Evolutionary conservation across 1,140 invertebrate species (phyloP).

Genomic region (Coboldia fuscipes): DNA sequence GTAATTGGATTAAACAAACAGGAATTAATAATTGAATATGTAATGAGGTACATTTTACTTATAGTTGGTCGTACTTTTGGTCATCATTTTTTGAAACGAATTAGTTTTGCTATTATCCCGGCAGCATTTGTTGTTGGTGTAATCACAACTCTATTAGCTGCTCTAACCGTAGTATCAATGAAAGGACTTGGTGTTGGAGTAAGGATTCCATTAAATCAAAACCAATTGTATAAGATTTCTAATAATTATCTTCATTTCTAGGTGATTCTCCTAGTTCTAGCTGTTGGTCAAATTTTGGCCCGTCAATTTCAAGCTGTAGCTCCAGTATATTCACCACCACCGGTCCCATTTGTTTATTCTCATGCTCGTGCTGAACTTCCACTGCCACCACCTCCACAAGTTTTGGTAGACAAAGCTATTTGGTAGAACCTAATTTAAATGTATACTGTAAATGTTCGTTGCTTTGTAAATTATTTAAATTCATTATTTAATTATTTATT

Average conservation of each 20-base stretch:
- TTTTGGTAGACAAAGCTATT: no score
- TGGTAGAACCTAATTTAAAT: no score
- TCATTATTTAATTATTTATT: no score
- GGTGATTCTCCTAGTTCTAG: slow-evolving; percentile 16
- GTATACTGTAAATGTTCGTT: no score
- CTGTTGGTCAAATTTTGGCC: slow-evolving; percentile 19
- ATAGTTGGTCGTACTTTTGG: slow-evolving; percentile 29
- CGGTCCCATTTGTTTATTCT: slow-evolving; percentile 18
- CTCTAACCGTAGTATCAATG: slow-evolving; percentile 34
- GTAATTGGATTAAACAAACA: no score
- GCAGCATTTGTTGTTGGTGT: slow-evolving; percentile 35
- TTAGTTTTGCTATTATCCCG: slow-evolving; percentile 33
- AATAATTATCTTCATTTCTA: slow-evolving; percentile 1
- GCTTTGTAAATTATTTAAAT: no score
- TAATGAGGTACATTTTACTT: no score
- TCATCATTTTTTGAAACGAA: slow-evolving; percentile 30
- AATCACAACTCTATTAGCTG: slow-evolving; percentile 31
- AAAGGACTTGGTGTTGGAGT: slow-evolving; percentile 35
- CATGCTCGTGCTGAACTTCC: slow-evolving; percentile 15
- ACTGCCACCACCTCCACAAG: slow-evolving; percentile 9
- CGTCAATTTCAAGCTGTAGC: slow-evolving; percentile 12
- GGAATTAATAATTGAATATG: no score
- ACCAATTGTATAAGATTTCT: not conserved
- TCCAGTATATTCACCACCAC: slow-evolving; percentile 12
- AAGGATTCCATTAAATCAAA: slow-evolving; percentile 2